Evolutionary conservation across 2,797 vertebrate species (phyloP).

Genomic region (Hybognathus amarus): DNA sequence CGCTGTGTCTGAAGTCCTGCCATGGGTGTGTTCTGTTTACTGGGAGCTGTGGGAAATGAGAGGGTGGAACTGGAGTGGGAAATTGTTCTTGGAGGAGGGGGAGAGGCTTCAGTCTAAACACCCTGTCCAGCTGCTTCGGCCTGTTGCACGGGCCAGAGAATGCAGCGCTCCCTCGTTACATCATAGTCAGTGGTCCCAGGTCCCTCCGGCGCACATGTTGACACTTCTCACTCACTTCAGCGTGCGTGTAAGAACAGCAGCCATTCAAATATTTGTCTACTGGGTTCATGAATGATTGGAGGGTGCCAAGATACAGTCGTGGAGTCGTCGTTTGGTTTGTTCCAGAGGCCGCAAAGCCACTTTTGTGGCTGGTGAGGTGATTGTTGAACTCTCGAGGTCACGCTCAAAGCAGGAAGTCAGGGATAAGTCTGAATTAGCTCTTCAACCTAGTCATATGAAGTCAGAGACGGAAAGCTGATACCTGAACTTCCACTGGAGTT

Average conservation of each 20-base stretch:
- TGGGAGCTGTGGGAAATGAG: slow-evolving; percentile 64
- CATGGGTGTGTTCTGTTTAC: slow-evolving; percentile 69
- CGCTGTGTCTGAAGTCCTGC: slow-evolving; percentile 59
- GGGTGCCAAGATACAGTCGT: slow-evolving; percentile 28
- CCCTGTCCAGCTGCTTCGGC: slow-evolving; percentile 62
- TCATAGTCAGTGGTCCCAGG: slow-evolving; percentile 39
- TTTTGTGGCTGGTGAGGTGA: slow-evolving; percentile 26
- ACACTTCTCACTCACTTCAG: slow-evolving; percentile 45
- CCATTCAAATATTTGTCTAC: slow-evolving; percentile 45
- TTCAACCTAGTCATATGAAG: slow-evolving; percentile 40
- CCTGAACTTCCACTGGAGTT: slow-evolving; percentile 30
- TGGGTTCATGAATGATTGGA: slow-evolving; percentile 36
- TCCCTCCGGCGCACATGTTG: slow-evolving; percentile 37
- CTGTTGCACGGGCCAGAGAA: slow-evolving; percentile 48
- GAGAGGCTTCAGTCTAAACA: slow-evolving; percentile 61
- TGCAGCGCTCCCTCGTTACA: slow-evolving; percentile 48
- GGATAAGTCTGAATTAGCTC: slow-evolving; percentile 50
- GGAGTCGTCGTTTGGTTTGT: slow-evolving; percentile 1
- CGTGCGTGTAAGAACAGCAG: slow-evolving; percentile 41
- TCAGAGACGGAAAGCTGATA: slow-evolving; percentile 46
- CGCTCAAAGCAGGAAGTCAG: slow-evolving; percentile 42
- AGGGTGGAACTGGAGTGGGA: slow-evolving; percentile 62
- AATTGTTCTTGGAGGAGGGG: slow-evolving; percentile 51
- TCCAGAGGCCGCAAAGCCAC: slow-evolving; percentile 13
- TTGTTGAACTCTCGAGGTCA: slow-evolving; percentile 4